Conservation (phyloP, 2,113 vertebrate species). For the Pimephales promelas region DNA sequence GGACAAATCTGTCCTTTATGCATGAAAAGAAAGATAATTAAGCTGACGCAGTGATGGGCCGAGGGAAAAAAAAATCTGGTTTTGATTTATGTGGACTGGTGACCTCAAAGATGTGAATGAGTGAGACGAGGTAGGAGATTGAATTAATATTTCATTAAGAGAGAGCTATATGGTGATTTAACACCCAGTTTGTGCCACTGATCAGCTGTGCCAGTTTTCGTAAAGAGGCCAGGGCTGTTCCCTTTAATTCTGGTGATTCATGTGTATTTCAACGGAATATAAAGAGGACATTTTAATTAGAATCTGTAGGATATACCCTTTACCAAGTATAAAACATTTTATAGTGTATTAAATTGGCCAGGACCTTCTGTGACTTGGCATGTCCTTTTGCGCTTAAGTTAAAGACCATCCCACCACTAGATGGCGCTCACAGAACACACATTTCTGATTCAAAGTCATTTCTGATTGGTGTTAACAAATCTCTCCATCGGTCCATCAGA, state of each 20-base stretch:
- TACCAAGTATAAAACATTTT: slow-evolving; percentile 16
- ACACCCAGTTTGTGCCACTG: slow-evolving; percentile 33
- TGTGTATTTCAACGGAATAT: slow-evolving; percentile 39
- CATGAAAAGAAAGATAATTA: slow-evolving; percentile 35
- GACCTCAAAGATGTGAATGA: slow-evolving; percentile 54
- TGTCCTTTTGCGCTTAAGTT: background rate
- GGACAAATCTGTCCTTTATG: slow-evolving; percentile 36
- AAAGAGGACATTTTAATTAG: slow-evolving; percentile 39
- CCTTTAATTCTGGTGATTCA: slow-evolving; percentile 25
- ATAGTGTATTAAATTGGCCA: slow-evolving; percentile 28
- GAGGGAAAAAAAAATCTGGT: background rate
- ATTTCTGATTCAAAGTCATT: background rate
- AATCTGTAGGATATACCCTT: slow-evolving; percentile 20
- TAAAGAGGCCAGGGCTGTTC: slow-evolving; percentile 14
- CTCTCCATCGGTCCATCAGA: background rate
- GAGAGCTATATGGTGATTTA: slow-evolving; percentile 51
- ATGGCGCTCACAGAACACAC: slow-evolving; percentile 42
- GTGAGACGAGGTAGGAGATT: slow-evolving; percentile 23
- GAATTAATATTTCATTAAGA: slow-evolving; percentile 53
- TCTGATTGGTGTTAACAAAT: background rate
- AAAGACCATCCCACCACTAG: slow-evolving; percentile 28
- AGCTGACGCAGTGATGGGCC: slow-evolving; percentile 11
- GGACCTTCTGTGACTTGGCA: background rate
- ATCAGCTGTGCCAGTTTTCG: slow-evolving; percentile 36
- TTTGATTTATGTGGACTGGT: slow-evolving; percentile 51